Evolutionary conservation across 2,888 invertebrate genomes (phyloP).

Genomic region (Tenthredo scrophulariae): DNA sequence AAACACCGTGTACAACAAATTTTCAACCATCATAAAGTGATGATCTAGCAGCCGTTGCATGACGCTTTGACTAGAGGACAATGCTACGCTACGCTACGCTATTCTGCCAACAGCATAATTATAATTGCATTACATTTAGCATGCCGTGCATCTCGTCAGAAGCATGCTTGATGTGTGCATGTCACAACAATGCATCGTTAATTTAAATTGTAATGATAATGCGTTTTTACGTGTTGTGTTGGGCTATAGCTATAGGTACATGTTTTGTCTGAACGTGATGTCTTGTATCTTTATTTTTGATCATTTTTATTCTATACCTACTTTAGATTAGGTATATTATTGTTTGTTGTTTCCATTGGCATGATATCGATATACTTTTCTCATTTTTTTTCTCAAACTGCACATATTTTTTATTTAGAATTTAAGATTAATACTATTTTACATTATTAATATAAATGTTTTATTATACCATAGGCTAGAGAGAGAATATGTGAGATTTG

Average conservation of each 20-base stretch:
- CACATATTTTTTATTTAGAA: constrained; percentile 46
- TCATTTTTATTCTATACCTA: constrained; percentile 47
- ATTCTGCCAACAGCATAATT: constrained; percentile 42
- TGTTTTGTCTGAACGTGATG: constrained; percentile 48
- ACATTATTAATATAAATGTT: constrained; percentile 37
- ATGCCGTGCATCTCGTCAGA: constrained; percentile 42
- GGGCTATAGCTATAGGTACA: constrained; percentile 54
- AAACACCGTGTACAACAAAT: constrained; percentile 18
- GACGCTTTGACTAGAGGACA: constrained; percentile 52
- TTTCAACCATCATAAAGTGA: constrained; percentile 27
- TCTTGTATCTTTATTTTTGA: constrained; percentile 47
- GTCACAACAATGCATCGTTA: constrained; percentile 44
- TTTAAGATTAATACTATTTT: constrained; percentile 46
- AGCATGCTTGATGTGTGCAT: constrained; percentile 48
- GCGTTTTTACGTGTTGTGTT: constrained; percentile 50
- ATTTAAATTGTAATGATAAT: constrained; percentile 35
- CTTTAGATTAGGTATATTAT: constrained; percentile 43
- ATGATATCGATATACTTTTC: constrained; percentile 27
- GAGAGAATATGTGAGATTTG: constrained; percentile 31
- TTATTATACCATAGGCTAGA: constrained; percentile 35
- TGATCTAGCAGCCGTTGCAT: constrained; percentile 51
- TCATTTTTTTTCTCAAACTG: constrained; percentile 18
- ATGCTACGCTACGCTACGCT: constrained; percentile 48
- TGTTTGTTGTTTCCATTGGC: constrained; percentile 48
- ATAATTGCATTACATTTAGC: constrained; percentile 45